Evolutionary conservation across 92 coral and sea anemone genomes (phyloP), one percentile per base, ranked within the genome.

Genomic region (Palythoa heliodiscus): DNA sequence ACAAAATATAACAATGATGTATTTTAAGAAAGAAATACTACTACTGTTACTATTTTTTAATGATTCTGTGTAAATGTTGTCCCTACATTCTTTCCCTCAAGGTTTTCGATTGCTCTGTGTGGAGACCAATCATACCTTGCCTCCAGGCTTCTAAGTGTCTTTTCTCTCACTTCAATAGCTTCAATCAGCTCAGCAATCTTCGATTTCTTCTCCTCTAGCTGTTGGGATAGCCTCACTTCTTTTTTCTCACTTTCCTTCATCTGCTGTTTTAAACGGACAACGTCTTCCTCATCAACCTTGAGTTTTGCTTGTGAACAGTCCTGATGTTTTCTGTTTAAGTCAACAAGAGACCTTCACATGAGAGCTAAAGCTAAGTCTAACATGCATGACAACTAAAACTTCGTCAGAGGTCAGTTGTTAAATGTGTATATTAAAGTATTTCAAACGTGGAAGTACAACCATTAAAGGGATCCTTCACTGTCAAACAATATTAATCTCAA

Each of bases 191-290:
- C 93, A 11, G 88, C 67, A 57, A 90, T 83, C 91, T 40, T 87
- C 37, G 67, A 73, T 19, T 83, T 81, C 67, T 90, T 87, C 64
- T 57, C 76, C 25, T 90, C 86, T 4, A 88, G 40, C 60, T 83
- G 88, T n/a, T 83, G 60, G 0, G 72, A 88, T 24, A 90, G 82
- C 23, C 83, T 87, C 24, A 76, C 76, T 24, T 83, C 86, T 52
- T 87, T 89, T 1, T 52, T 69, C 24, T 90, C 93, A 69, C 88
- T 87, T 25, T 90, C 91, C 38, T 90, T 87, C 23, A 77, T 91
- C 39, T 87, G 86, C 40, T 87, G 82, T 52, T 70, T 86, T 20
- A 90, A 73, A 40, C 79, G 86, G 54, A 77, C 71, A 23, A 90
- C 67, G 52, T 69, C 82, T 11, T 85, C 58, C 47, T 87, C 85